Conservation (phyloP, 2,797 vertebrate genomes). For the Enteromius afrohamiltoni region DNA sequence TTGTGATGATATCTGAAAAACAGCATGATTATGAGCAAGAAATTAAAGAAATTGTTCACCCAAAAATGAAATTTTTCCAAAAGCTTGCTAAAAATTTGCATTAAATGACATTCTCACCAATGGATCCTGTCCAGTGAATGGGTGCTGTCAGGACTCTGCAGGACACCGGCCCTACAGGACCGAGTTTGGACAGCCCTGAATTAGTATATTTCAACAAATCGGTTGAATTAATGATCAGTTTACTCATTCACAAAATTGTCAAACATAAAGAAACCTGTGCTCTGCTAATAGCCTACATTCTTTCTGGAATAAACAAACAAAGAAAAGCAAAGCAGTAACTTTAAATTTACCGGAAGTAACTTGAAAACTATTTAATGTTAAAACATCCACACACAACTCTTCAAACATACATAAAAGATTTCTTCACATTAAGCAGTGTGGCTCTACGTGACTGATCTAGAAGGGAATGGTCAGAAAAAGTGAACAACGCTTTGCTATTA, state of each 20-base stretch:
- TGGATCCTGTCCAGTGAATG: background rate
- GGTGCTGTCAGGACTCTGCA: background rate
- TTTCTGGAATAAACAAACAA: background rate
- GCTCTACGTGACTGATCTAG: constrained; percentile 16
- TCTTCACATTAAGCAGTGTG: background rate
- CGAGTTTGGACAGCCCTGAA: background rate
- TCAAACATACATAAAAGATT: background rate
- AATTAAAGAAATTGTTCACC: background rate
- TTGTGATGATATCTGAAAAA: background rate
- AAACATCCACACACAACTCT: background rate
- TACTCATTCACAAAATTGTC: background rate
- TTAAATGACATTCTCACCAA: background rate
- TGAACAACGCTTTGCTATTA: background rate
- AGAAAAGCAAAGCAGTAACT: background rate
- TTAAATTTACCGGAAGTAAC: background rate
- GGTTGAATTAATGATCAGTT: background rate
- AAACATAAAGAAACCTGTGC: too few relatives aligned
- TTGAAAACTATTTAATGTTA: background rate
- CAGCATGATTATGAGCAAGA: background rate
- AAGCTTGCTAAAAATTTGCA: background rate
- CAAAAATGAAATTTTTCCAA: background rate
- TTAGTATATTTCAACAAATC: background rate
- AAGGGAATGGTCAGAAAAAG: background rate
- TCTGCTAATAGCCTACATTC: background rate
- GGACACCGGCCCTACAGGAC: too few relatives aligned